phyloP scores from a whole-genome alignment of 2,888 invertebrate genomes.

The Eutolmus rufibarbis region DNA sequence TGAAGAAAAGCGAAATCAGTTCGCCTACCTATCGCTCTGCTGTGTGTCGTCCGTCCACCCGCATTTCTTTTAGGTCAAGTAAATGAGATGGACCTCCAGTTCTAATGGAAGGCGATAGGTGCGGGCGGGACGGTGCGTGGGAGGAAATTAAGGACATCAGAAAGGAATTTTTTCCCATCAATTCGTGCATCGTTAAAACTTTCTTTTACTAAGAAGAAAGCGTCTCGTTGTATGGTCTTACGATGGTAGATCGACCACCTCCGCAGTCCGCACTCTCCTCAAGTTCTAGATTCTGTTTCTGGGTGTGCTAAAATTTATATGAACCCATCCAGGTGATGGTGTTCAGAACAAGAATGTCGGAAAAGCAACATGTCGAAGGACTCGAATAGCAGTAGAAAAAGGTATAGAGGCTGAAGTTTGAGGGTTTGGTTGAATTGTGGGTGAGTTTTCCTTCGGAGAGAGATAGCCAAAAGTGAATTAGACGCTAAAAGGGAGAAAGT shows the following conservation, averaged over 20 bases:
- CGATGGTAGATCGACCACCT: neutral
- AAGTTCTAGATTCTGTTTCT: neutral
- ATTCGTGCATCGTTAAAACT: constrained; percentile 21
- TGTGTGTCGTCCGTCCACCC: neutral
- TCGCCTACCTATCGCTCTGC: neutral
- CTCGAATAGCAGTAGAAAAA: neutral
- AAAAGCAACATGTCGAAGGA: neutral
- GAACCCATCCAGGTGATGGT: neutral
- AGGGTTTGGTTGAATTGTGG: neutral
- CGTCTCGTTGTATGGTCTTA: neutral
- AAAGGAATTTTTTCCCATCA: constrained; percentile 26
- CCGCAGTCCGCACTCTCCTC: neutral
- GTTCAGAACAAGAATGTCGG: neutral
- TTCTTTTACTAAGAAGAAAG: constrained; percentile 5
- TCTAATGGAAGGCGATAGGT: constrained; percentile 13
- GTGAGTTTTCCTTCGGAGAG: neutral
- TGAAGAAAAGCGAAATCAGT: neutral
- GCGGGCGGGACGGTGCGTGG: neutral
- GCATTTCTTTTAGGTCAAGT: neutral
- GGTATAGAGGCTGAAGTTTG: neutral
- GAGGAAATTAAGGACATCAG: constrained; percentile 26
- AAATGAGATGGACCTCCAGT: constrained; percentile 17
- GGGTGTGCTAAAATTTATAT: constrained; percentile 14
- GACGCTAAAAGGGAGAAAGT: neutral
- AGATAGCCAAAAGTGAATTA: neutral